Evolutionary conservation across 2,113 vertebrate genomes (phyloP), one percentile per base, ranked within the genome.

Genomic region (Megaceryle maxima): DNA sequence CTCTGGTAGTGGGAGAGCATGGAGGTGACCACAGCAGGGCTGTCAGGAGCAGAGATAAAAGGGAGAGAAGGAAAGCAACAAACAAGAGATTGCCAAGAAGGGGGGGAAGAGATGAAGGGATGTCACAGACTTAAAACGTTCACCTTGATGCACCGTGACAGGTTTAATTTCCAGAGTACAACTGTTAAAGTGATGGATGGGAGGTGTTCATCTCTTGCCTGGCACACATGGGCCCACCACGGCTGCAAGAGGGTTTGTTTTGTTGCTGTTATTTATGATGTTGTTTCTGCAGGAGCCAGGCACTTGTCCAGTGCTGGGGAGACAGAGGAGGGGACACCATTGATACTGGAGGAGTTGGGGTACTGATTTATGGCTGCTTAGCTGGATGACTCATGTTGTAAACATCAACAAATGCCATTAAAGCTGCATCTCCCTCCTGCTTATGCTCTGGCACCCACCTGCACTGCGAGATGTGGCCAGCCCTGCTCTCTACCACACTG

Each of bases 91-190:
- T 51, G 57, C 63, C 63, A 83, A 56, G 83, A 83, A 74, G 74
- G 95, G 92, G 74, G 43, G 68, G 53, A 41, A 41, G 28, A 90
- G 69, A 39, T 68, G 86, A 77, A 89, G 59, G 59, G 75, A 63
- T 91, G 85, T 91, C 90, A 92, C 55, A 44, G 75, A n/a, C 88
- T 96, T 88, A 92, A 96, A 97, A 83, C 15, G 11, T 96, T 97
- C 95, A 88, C 96, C 92, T 96, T 96, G 96, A 95, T 95, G 83
- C 73, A 87, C 92, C 0, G 1, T 97, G 97, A 97, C 97, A 98
- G 97, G 90, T 98, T 97, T 98, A 98, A 98, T 98, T 98, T 98
- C 84, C 94, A 97, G 95, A 98, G 97, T 98, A 98, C 94, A 96
- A 88, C 92, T 95, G 95, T 97, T 98, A 97, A 97, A 98, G 85